Evolutionary conservation across 2,888 invertebrate genomes (phyloP).

Genomic region (Toxonevra muliebris): DNA sequence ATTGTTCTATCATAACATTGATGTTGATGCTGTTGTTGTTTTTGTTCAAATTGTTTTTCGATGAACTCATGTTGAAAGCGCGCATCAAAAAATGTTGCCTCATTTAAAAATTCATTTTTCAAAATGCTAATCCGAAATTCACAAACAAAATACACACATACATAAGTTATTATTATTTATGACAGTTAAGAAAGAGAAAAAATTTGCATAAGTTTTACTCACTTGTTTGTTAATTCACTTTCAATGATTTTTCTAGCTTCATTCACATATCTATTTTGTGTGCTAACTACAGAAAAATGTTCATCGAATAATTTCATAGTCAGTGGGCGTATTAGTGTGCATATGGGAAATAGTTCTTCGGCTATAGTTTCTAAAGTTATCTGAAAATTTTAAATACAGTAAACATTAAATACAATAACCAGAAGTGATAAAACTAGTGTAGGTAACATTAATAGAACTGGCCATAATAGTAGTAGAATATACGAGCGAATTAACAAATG

Average conservation of each 20-base stretch:
- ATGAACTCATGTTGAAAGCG: slow-evolving; percentile 49
- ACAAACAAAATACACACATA: slow-evolving; percentile 14
- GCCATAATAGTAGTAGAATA: too few species aligned
- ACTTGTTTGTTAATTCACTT: slow-evolving; percentile 45
- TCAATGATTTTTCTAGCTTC: slow-evolving; percentile 44
- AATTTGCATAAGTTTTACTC: slow-evolving; percentile 4
- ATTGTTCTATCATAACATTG: not conserved
- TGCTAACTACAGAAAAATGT: slow-evolving; percentile 44
- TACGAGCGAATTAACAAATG: not conserved
- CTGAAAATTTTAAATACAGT: slow-evolving; percentile 31
- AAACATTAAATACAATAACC: not conserved
- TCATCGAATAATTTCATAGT: slow-evolving; percentile 48
- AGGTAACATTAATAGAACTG: not conserved
- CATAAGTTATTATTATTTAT: too few species aligned
- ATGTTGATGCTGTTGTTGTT: not conserved
- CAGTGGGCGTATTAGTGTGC: slow-evolving; percentile 52
- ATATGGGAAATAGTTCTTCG: slow-evolving; percentile 47
- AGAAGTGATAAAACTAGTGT: not conserved
- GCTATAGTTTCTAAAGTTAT: slow-evolving; percentile 49
- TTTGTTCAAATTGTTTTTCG: not conserved
- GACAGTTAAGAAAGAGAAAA: too few species aligned
- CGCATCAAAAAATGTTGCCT: slow-evolving; percentile 51
- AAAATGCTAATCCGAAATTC: slow-evolving; percentile 34
- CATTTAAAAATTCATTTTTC: slow-evolving; percentile 43
- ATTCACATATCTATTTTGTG: slow-evolving; percentile 33